phyloP scores from a whole-genome alignment of 2,113 vertebrate genomes.

The Gracilinanus agilis region DNA sequence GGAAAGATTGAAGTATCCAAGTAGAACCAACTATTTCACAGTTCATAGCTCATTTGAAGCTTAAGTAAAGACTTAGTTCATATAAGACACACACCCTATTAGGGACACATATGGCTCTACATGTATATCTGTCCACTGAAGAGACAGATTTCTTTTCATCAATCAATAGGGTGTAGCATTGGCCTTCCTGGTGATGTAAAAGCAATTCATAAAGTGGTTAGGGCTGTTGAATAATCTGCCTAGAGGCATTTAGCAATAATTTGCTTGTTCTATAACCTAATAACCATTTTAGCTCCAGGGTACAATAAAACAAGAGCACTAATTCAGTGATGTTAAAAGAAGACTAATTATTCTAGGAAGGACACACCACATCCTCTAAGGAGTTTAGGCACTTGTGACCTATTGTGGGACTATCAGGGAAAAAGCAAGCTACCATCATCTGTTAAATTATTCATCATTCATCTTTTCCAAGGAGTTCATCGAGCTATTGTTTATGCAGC shows the following conservation, averaged over 20 bases:
- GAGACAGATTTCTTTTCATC: not conserved
- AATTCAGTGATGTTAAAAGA: constrained; percentile 80
- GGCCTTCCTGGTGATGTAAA: constrained; percentile 65
- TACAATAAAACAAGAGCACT: constrained; percentile 80
- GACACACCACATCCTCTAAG: constrained; percentile 69
- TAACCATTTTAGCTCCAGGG: constrained; percentile 78
- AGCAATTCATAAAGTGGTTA: constrained; percentile 70
- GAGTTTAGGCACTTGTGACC: constrained; percentile 78
- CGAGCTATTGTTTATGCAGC: constrained; percentile 63
- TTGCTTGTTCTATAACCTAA: constrained; percentile 83
- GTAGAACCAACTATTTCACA: not conserved
- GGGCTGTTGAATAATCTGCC: constrained; percentile 75
- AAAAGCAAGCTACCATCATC: constrained; percentile 56
- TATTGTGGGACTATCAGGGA: constrained; percentile 64
- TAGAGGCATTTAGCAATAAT: constrained; percentile 78
- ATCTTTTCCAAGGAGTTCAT: constrained; percentile 48
- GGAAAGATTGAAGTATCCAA: not conserved
- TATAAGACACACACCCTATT: not conserved
- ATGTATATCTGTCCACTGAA: not conserved
- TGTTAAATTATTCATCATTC: constrained; percentile 78
- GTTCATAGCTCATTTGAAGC: not conserved
- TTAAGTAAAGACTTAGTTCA: not conserved
- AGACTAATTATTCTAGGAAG: constrained; percentile 80
- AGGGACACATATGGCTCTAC: not conserved
- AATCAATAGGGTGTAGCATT: constrained; percentile 34